A percentile compares a stretch with the other conserved stretches of the same genome.
These are phyloP conservation scores for Tetrapedia diversipes DNA, from an alignment of 2,888 invertebrate species.

Conservation along the genomic window DNA sequence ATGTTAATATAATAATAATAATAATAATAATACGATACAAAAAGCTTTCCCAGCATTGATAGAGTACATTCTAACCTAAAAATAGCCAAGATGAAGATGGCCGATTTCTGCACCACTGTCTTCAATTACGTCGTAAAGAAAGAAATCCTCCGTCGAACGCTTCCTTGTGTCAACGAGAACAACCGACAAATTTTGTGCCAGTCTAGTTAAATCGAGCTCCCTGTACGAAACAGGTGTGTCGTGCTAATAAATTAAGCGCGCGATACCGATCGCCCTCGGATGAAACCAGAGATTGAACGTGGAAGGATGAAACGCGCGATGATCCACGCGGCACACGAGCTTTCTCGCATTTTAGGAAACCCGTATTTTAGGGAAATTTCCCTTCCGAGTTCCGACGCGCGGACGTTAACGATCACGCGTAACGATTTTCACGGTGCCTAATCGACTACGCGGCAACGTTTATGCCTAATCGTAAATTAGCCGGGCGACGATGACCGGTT, in stretches of 20 bases:
- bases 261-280: constrained; percentile 44
- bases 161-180: background rate
- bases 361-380: too few relatives aligned
- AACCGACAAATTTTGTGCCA: background rate
- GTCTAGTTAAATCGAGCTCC: background rate
- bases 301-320: background rate
- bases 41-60: too few relatives aligned
- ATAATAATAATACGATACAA: too few relatives aligned
- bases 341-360: constrained; percentile 17
- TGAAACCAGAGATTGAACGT: constrained; percentile 21
- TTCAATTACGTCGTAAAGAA: background rate
- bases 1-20: too few relatives aligned
- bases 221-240: constrained; percentile 6
- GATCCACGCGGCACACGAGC: background rate
- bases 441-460: background rate
- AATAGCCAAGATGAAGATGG: too few relatives aligned
- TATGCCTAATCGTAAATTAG: constrained; percentile 42
- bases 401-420: constrained; percentile 8
- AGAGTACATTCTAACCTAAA: too few relatives aligned
- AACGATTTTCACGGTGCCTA: background rate
- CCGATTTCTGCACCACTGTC: too few relatives aligned
- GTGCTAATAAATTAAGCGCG: constrained; percentile 22
- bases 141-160: background rate
- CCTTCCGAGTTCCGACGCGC: too few relatives aligned
- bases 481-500: background rate